Percentiles rank a stretch among this genome's conserved stretches.
These are phyloP conservation scores for Prionailurus bengalensis DNA, from an alignment of 2,113 vertebrate species.

Conservation along the genomic window DNA sequence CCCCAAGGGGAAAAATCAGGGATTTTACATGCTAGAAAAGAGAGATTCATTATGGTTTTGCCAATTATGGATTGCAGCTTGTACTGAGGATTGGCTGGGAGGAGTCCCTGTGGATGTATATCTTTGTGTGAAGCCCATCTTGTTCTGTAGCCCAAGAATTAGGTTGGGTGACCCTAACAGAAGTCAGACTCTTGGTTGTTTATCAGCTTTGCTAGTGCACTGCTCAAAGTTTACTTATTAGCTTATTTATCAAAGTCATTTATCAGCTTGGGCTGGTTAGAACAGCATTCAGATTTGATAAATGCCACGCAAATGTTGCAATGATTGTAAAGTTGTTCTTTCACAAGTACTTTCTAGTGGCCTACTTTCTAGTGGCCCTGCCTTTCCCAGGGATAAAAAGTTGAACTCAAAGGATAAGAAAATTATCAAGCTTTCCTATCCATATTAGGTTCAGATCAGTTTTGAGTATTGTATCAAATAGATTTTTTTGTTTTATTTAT, in stretches of 20 bases:
- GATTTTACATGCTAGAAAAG: not conserved
- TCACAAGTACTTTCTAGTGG: not conserved
- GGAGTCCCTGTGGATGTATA: rapidly evolving
- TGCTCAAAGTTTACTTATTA: not conserved
- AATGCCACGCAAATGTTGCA: not conserved
- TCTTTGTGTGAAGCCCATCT: not conserved
- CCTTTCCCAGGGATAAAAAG: not conserved
- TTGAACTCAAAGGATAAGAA: not conserved
- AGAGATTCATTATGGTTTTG: not conserved
- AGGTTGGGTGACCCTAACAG: not conserved
- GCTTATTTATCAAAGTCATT: not conserved
- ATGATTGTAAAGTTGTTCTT: not conserved
- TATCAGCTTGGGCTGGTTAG: not conserved
- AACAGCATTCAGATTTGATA: not conserved
- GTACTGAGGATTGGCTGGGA: too few relatives aligned
- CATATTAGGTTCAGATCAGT: not conserved
- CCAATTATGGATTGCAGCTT: not conserved
- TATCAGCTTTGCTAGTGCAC: not conserved
- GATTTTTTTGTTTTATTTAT: not conserved
- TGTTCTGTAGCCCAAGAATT: not conserved
- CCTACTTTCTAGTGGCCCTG: not conserved
- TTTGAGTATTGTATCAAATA: not conserved
- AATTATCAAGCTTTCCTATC: not conserved
- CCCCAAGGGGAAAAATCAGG: not conserved
- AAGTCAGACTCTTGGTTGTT: not conserved